Evolutionary conservation across 2,797 vertebrate genomes (phyloP), one percentile per base, ranked within the genome.

Genomic region (Pseudotriccus pelzelni): DNA sequence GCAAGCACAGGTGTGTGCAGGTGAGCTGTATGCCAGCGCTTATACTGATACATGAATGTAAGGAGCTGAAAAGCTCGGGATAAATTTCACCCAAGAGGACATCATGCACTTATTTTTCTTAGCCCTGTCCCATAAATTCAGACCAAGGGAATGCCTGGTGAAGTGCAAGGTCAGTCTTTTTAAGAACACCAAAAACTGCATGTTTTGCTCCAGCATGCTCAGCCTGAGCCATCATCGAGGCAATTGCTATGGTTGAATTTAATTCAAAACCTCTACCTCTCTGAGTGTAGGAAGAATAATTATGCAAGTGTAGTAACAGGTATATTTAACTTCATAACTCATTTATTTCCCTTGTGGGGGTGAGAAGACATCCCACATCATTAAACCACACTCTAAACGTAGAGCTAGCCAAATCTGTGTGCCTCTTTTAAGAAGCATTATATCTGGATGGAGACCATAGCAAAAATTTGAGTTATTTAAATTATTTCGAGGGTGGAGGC

Each of bases 251-350:
- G 21, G 59, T 64, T 66, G 39, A 88, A 86, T 56, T 88, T 63
- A 90, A 79, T 63, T 47, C 43, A 83, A 36, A 87, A 94, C 23
- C 53, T 83, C 44, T 85, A 18, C 49, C 52, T 82, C 59, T 75
- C 46, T 30, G n/a, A 76, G 41, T 44, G 59, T 39, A 89, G 70
- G 55, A 88, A 79, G 77, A 88, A 66, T 60, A 90, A 90, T 63
- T 56, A 94, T 30, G 37, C 50, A 77, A 89, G 80, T 28, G 39
- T 2, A 86, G 50, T 81, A 84, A 81, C 41, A 91, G 73, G 70
- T 76, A 91, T 87, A 93, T 90, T 91, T 84, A 94, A 94, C 70
- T 76, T 76, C 47, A 46, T 87, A 87, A 93, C 59, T 84, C 70
- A 64, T 87, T 88, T 90, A 82, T 82, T 94, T 47, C n/a, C 50